Base-by-base conservation (phyloP, 35 echinoderm and acorn worm genomes). In the Heliocidaris tuberculata region DNA sequence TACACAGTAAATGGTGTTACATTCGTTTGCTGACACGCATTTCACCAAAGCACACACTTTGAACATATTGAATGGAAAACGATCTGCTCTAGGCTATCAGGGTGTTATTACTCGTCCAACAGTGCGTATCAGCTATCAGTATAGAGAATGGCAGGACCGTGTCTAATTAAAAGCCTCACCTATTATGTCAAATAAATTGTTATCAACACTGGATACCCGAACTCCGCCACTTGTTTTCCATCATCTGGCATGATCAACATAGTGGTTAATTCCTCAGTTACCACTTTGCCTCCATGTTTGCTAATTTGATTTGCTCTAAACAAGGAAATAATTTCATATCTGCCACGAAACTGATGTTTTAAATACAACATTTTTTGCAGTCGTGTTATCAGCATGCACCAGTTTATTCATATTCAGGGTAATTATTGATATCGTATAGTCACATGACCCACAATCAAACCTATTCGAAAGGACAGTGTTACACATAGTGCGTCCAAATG, bases 121-220 rank as follows among this genome's bases (percentile, higher is more conserved):
- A 24, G 65, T 5, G 65, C 65, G 65, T 78, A 78, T 78, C 65
- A 19, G 65, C 21, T 21, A 78, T 78, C 65, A 78, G 19, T n/a
- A 78, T 78, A 78, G 19, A 78, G 27, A 19, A 71, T 71, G 65
- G 65, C 19, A 78, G 65, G 2, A 78, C 65, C 65, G 65, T 78
- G 65, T 78, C 65, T 78, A 78, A 78, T 78, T 78, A 78, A 78
- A 78, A 78, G 65, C 19, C 65, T 78, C 65, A 78, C 65, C 65
- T 78, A 78, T 78, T n/a, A 78, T n/a, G 65, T 5, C 19, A 78
- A 78, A n/a, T 78, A 78, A 78, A 78, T 78, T 78, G 21, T 78
- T 78, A n/a, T 78, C 65, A 78, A n/a, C 65, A 78, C 65, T n/a
- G 27, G 65, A 78, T 78, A n/a, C 65, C 21, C 65, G 27, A 19